Evolutionary conservation across 2,888 invertebrate genomes (phyloP).

Genomic region (Sussaba pulchella): DNA sequence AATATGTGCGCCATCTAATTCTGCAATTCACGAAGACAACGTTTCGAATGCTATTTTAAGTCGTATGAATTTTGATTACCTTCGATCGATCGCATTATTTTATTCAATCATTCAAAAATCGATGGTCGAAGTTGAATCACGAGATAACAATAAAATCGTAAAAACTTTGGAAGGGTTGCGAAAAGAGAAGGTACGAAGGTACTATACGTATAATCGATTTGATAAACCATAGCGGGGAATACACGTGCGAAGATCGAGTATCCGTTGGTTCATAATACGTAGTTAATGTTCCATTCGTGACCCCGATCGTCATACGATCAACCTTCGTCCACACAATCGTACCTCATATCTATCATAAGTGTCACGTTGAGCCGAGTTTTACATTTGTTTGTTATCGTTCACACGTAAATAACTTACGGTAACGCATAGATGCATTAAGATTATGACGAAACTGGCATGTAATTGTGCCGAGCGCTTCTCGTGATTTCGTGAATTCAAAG

Average conservation of each 20-base stretch:
- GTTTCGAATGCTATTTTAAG: too few species aligned
- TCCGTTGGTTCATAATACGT: not conserved
- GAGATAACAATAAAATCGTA: not conserved
- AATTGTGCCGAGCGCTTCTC: conserved; percentile 38
- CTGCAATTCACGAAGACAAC: too few species aligned
- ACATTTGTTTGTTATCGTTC: conserved; percentile 39
- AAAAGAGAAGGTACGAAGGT: not conserved
- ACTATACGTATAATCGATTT: not conserved
- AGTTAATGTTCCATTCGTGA: conserved; percentile 24
- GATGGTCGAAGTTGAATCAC: not conserved
- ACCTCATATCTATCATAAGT: conserved; percentile 9
- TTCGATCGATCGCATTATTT: not conserved
- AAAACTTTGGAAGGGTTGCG: conserved; percentile 1
- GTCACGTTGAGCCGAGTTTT: conserved; percentile 25
- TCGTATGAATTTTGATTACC: too few species aligned
- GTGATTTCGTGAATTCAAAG: conserved; percentile 53
- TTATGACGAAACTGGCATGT: conserved; percentile 55
- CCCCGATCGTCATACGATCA: not conserved
- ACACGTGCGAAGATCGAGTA: conserved; percentile 17
- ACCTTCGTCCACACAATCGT: not conserved
- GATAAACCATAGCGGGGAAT: conserved; percentile 7
- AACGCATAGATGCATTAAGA: conserved; percentile 65
- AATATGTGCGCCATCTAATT: too few species aligned
- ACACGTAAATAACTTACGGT: conserved; percentile 49
- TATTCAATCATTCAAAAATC: not conserved